These are phyloP conservation scores for Donacobius atricapilla DNA, from an alignment of 2,113 vertebrate genomes.

Conservation along the genomic window DNA sequence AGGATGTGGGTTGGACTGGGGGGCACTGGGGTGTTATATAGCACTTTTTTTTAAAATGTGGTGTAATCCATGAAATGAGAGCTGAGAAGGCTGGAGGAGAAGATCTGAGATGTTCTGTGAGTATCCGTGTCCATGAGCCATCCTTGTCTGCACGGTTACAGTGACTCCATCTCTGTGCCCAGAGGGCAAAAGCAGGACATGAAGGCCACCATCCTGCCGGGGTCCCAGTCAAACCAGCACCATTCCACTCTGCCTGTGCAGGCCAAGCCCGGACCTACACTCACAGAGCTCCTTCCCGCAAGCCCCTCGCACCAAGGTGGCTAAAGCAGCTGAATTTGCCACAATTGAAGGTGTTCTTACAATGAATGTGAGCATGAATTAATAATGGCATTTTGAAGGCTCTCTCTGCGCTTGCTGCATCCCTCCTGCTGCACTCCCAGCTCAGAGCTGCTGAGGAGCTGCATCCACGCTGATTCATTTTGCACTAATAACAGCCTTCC, in stretches of 20 bases:
- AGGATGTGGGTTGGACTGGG: background rate
- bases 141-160: background rate
- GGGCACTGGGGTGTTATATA: background rate
- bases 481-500: conserved; percentile 1
- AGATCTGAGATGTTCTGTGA: background rate
- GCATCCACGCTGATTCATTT: background rate
- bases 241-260: background rate
- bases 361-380: background rate
- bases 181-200: no score
- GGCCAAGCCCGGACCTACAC: background rate
- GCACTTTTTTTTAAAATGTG: background rate
- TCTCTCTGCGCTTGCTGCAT: background rate
- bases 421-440: background rate
- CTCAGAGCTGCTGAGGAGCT: background rate
- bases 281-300: background rate
- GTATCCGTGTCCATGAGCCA: background rate
- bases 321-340: background rate
- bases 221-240: background rate
- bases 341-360: background rate
- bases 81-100: background rate
- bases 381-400: background rate
- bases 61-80: background rate
- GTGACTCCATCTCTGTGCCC: background rate
- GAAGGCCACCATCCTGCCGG: background rate
- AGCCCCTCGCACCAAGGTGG: background rate